phyloP scores from a whole-genome alignment of 2,113 vertebrate species.

The Apodemus sylvaticus region DNA sequence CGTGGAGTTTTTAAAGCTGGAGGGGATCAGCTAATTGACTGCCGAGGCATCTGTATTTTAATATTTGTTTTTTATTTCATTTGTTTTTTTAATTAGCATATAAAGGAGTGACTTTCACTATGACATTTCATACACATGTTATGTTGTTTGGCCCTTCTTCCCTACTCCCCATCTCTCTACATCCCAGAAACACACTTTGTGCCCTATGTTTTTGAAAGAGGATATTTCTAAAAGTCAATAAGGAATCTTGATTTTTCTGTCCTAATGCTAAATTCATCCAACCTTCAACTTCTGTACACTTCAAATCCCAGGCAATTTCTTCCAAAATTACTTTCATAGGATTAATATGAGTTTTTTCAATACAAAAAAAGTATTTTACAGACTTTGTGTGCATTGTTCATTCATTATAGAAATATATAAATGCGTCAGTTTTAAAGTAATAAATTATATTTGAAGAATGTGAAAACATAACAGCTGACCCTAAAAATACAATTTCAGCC shows the following conservation, averaged over 20 bases:
- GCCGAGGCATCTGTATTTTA: conserved; percentile 36
- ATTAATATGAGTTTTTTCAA: not conserved
- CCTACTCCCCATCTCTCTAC: not conserved
- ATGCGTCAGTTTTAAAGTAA: not conserved
- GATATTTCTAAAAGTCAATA: conserved; percentile 25
- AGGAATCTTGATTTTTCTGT: conserved; percentile 6
- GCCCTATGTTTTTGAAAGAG: not conserved
- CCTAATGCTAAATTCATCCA: not conserved
- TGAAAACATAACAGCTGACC: not conserved
- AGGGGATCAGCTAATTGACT: conserved; percentile 71
- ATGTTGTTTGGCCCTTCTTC: not conserved
- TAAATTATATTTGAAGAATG: not conserved
- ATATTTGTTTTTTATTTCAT: conserved; percentile 33
- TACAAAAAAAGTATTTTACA: conserved; percentile 27
- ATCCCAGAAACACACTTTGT: not conserved
- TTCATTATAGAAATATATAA: not conserved
- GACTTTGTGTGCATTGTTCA: not conserved
- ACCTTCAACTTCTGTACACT: not conserved
- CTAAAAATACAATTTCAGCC: not conserved
- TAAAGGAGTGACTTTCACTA: not conserved
- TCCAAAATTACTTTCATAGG: conserved; percentile 51
- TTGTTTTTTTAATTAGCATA: conserved; percentile 34
- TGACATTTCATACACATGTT: not conserved
- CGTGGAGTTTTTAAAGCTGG: conserved; percentile 63
- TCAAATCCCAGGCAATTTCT: not conserved